Evolutionary conservation across 2,888 invertebrate genomes (phyloP).

Genomic region (Melipona beecheii): DNA sequence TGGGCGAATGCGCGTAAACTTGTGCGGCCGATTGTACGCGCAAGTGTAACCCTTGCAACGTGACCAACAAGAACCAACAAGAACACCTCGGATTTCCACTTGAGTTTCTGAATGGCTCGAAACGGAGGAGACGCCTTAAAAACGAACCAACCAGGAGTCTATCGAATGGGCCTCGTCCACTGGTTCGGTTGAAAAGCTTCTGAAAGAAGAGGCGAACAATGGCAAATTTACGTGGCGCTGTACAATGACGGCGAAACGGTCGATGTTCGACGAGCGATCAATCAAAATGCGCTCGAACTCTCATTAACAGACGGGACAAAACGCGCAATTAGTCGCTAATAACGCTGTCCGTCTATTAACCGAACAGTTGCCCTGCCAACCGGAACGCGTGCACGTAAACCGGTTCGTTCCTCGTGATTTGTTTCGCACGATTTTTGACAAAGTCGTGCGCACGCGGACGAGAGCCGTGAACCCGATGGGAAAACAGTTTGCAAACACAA

Average conservation of each 20-base stretch:
- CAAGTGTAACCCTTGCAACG: slow-evolving; percentile 12
- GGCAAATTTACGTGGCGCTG: neutral
- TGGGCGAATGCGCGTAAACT: no score
- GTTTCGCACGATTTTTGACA: slow-evolving; percentile 64
- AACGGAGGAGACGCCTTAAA: slow-evolving; percentile 16
- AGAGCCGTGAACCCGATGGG: slow-evolving; percentile 16
- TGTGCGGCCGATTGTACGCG: neutral
- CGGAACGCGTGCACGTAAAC: slow-evolving; percentile 71
- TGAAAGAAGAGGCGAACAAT: slow-evolving; percentile 9
- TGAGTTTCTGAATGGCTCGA: neutral
- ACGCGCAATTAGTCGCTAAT: slow-evolving; percentile 73
- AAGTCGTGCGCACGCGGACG: slow-evolving; percentile 32
- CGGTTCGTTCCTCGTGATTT: slow-evolving; percentile 73
- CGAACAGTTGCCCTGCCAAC: slow-evolving; percentile 65
- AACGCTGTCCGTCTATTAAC: slow-evolving; percentile 69
- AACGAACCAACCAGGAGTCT: neutral
- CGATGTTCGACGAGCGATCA: slow-evolving; percentile 34
- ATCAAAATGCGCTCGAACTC: slow-evolving; percentile 54
- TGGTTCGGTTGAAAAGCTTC: neutral
- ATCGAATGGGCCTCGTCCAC: slow-evolving; percentile 7
- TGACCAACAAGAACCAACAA: slow-evolving; percentile 4
- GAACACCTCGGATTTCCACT: slow-evolving; percentile 8
- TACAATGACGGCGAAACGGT: slow-evolving; percentile 20
- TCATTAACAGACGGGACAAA: slow-evolving; percentile 34
- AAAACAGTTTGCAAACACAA: neutral